These are phyloP conservation scores for Slavum lentiscoides DNA, from an alignment of 2,888 invertebrate species.

Conservation along the genomic window DNA sequence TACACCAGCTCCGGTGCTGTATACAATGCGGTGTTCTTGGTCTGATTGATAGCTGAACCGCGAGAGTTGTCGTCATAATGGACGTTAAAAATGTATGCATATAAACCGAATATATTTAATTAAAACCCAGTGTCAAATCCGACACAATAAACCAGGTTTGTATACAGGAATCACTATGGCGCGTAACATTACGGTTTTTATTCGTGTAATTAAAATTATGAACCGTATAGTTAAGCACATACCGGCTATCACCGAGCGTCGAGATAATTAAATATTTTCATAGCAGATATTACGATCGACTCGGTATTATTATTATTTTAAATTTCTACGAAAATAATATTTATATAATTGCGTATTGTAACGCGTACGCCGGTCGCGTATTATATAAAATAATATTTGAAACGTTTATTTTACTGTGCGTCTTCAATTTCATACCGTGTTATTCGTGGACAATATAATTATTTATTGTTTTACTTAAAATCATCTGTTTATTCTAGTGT, in stretches of 20 bases:
- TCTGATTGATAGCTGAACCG: slow-evolving; percentile 21
- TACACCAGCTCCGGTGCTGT: not conserved
- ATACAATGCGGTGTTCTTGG: not conserved
- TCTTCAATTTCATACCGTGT: too few species aligned
- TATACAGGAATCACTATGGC: not conserved
- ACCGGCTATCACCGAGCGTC: not conserved
- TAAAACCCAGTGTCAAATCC: slow-evolving; percentile 33
- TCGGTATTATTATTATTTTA: too few species aligned
- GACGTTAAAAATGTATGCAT: slow-evolving; percentile 16
- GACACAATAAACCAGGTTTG: slow-evolving; percentile 18
- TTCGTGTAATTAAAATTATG: slow-evolving; percentile 35
- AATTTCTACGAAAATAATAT: too few species aligned
- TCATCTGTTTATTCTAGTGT: too few species aligned
- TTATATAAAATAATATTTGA: too few species aligned
- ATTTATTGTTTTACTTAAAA: too few species aligned
- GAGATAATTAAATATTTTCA: slow-evolving; percentile 35
- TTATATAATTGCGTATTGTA: too few species aligned
- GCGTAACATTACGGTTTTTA: slow-evolving; percentile 4
- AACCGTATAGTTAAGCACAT: slow-evolving; percentile 1
- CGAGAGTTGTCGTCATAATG: not conserved
- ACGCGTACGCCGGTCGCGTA: too few species aligned
- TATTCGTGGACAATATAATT: too few species aligned
- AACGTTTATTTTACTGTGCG: too few species aligned
- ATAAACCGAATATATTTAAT: slow-evolving; percentile 33
- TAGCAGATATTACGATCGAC: not conserved